phyloP scores from a whole-genome alignment of 2,888 invertebrate species.

The Drosophila neonasuta region DNA sequence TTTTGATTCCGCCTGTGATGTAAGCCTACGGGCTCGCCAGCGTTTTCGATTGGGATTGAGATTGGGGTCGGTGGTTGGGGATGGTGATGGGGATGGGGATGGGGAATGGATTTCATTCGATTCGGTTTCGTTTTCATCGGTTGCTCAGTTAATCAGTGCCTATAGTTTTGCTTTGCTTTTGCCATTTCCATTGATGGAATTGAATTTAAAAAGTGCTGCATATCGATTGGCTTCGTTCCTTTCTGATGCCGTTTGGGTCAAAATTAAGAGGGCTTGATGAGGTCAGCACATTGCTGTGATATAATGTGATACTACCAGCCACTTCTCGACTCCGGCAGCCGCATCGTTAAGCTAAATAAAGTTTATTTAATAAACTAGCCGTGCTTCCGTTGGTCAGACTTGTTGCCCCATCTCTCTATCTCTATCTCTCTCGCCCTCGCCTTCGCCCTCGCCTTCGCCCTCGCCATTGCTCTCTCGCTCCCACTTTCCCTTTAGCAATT shows the following conservation, averaged over 20 bases:
- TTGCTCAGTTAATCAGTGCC: not conserved
- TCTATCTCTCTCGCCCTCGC: too few relatives aligned
- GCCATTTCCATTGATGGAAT: conserved; percentile 18
- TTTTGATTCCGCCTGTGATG: conserved; percentile 9
- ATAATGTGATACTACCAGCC: conserved; percentile 26
- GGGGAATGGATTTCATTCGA: not conserved
- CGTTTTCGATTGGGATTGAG: not conserved
- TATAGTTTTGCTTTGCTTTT: not conserved
- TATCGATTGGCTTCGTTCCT: conserved; percentile 30
- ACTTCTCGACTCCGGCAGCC: conserved; percentile 2
- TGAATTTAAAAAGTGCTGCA: conserved; percentile 42
- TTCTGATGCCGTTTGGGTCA: conserved; percentile 21
- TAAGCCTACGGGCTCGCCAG: conserved; percentile 5
- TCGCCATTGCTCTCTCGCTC: too few relatives aligned
- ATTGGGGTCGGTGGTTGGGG: not conserved
- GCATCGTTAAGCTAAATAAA: conserved; percentile 31
- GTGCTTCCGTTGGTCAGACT: too few relatives aligned
- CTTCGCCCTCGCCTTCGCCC: too few relatives aligned
- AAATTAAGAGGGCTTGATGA: conserved; percentile 39
- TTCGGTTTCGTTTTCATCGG: not conserved
- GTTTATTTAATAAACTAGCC: not conserved
- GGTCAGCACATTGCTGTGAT: conserved; percentile 40
- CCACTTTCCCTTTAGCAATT: not conserved
- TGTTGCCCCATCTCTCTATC: not conserved
- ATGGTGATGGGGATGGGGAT: not conserved